Conservation (phyloP, 2,888 invertebrate genomes). For the Abrostola triplasia region DNA sequence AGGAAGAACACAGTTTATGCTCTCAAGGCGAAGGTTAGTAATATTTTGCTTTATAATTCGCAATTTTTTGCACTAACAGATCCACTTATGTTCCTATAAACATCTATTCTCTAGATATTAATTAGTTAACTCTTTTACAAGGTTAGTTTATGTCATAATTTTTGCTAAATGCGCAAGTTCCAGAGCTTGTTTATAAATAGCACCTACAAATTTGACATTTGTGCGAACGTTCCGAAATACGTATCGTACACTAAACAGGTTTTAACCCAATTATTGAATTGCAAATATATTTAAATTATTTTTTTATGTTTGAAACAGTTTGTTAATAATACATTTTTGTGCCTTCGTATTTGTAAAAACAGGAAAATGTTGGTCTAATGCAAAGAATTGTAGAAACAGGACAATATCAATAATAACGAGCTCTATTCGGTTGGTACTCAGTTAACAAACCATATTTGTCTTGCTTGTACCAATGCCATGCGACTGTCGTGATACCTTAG, state of each 20-base stretch:
- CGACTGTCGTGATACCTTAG: no score
- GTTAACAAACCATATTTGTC: no score
- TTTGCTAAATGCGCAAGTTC: conserved; percentile 57
- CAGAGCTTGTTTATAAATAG: conserved; percentile 75
- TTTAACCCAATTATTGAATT: conserved; percentile 10
- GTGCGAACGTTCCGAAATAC: conserved; percentile 56
- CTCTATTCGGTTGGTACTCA: no score
- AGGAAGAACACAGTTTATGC: conserved; percentile 80
- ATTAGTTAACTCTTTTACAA: conserved; percentile 3
- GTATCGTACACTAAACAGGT: conserved; percentile 18
- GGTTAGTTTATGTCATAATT: conserved; percentile 62
- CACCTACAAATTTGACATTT: conserved; percentile 64
- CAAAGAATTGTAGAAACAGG: no score
- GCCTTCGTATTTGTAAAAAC: not conserved
- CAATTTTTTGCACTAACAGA: conserved; percentile 30
- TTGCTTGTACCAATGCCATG: no score
- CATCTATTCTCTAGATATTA: not conserved
- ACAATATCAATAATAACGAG: no score
- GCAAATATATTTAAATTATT: conserved; percentile 7
- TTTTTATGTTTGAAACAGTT: not conserved
- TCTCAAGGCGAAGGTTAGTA: conserved; percentile 84
- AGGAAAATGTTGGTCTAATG: not conserved
- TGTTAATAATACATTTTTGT: no score
- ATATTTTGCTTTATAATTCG: conserved; percentile 39
- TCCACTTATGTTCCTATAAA: not conserved